Percentiles rank a stretch among this genome's conserved stretches.
These are phyloP conservation scores for Nomada fucata DNA, from an alignment of 2,888 invertebrate genomes.

Conservation along the genomic window DNA sequence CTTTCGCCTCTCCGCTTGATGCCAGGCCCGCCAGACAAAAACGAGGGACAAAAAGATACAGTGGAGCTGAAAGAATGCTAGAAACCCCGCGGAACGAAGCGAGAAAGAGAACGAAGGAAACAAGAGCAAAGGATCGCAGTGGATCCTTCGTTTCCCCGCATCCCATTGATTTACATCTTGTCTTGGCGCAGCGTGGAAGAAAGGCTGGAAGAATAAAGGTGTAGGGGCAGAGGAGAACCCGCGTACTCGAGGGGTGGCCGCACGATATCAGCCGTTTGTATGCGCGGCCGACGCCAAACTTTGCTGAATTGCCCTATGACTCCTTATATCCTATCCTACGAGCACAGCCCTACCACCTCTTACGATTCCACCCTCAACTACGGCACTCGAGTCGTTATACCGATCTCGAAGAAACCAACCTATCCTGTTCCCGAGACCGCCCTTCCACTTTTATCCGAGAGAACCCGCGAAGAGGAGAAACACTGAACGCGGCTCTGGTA, in stretches of 20 bases:
- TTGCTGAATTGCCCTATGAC: slow-evolving; percentile 84
- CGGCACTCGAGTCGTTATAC: slow-evolving; percentile 70
- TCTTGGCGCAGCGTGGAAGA: slow-evolving; percentile 74
- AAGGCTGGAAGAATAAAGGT: slow-evolving; percentile 60
- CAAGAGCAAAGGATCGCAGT: slow-evolving; percentile 58
- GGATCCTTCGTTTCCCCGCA: slow-evolving; percentile 76
- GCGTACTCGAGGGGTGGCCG: slow-evolving; percentile 65
- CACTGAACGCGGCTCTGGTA: slow-evolving; percentile 26
- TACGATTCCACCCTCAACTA: slow-evolving; percentile 63
- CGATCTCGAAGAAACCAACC: slow-evolving; percentile 73
- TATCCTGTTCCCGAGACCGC: slow-evolving; percentile 2
- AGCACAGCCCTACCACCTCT: slow-evolving; percentile 57
- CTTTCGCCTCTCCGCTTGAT: slow-evolving; percentile 66
- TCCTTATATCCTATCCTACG: slow-evolving; percentile 77
- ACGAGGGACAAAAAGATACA: slow-evolving; percentile 49
- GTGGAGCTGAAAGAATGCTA: slow-evolving; percentile 47
- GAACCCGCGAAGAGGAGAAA: slow-evolving; percentile 43
- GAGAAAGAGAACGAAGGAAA: slow-evolving; percentile 47
- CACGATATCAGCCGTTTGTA: slow-evolving; percentile 83
- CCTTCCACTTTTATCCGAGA: slow-evolving; percentile 12
- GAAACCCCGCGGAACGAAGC: slow-evolving; percentile 41
- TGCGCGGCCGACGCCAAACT: slow-evolving; percentile 83
- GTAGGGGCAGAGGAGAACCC: slow-evolving; percentile 45
- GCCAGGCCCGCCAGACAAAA: slow-evolving; percentile 74
- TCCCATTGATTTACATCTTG: slow-evolving; percentile 84